Percentiles rank a stretch among this genome's conserved stretches.
These are phyloP conservation scores for Myotis daubentonii DNA, from an alignment of 2,797 vertebrate species.

Conservation along the genomic window DNA sequence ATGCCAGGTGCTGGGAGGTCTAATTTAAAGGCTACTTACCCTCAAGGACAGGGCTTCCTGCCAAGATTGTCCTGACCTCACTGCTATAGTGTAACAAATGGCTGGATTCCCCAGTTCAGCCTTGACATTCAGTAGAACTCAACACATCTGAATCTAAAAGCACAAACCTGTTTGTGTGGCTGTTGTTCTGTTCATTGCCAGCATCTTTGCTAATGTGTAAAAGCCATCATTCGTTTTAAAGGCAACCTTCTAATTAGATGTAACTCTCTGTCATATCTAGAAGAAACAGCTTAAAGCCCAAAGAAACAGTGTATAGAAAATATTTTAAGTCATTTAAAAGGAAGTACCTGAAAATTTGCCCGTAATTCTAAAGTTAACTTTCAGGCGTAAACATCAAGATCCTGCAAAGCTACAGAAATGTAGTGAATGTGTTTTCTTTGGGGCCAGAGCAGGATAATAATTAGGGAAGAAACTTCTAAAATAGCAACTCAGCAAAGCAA, in stretches of 20 bases:
- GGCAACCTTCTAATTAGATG: background rate
- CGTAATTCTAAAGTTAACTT: background rate
- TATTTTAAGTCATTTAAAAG: constrained; percentile 43
- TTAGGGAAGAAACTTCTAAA: constrained; percentile 40
- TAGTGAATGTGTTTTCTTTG: constrained; percentile 29
- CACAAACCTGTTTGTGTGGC: constrained; percentile 6
- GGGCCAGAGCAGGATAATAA: constrained; percentile 1
- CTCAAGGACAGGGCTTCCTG: constrained; percentile 36
- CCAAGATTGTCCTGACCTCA: constrained; percentile 60
- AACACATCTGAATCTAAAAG: background rate
- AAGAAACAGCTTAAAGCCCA: background rate
- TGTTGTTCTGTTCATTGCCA: background rate
- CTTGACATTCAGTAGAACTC: constrained; percentile 48
- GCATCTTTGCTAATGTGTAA: background rate
- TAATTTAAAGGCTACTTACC: constrained; percentile 42
- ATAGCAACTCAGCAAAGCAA: background rate
- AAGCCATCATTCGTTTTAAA: constrained; percentile 46
- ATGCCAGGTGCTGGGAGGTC: constrained; percentile 37
- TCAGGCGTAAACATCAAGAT: constrained; percentile 3
- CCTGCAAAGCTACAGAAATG: constrained; percentile 3
- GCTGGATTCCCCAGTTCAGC: constrained; percentile 21
- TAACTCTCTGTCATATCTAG: constrained; percentile 24
- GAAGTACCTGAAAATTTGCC: constrained; percentile 18
- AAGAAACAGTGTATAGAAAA: constrained; percentile 11
- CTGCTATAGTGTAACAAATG: background rate